Evolutionary conservation across 1,140 invertebrate genomes (phyloP), one percentile per base, ranked within the genome.

Genomic region (Drosophila mojavensis): DNA sequence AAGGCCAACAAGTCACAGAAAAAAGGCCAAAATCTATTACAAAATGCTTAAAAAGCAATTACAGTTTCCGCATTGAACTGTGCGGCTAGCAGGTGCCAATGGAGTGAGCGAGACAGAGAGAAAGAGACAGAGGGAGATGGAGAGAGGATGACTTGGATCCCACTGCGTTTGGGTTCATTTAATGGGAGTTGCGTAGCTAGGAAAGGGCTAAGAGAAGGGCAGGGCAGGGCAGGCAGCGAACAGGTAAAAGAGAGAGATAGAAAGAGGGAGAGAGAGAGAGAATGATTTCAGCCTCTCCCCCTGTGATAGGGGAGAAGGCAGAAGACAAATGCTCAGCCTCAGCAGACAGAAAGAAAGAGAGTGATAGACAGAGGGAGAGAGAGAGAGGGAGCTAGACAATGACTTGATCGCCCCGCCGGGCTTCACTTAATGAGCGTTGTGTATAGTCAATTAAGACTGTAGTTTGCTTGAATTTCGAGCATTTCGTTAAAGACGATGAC

Each of bases 1-100:
- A 55, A 60, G 7, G 50, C 64, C 66, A 50, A 50, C 17, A 70
- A 55, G 33, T 6, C 33, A 33, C 5, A 47, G 58, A 62, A 75
- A 69, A 78, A 63, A 20, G 51, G 61, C 67, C 20, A 50, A 78
- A 84, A 89, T 84, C 74, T 81, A 69, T 88, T 88, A 88, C 84
- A 88, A 88, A 80, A 88, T 89, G 75, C 56, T 88, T 89, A 88
- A 83, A 89, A 65, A 72, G 65, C 80, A 88, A 88, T 88, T 88
- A 88, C 84, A 84, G 78, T 81, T 88, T 88, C 84, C 84, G 84
- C 80, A 65, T 88, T 83, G 53, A 69, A 50, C 71, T 62, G 55
- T 13, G 39, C 59, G 43, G 68, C 15, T 71, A 69, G 59, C 62
- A 47, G 30, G 66, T 48, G 48, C 28, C 54, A 24, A 11, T 11